Percentiles rank a stretch among this genome's conserved stretches.
phyloP scores from a whole-genome alignment of 2,797 vertebrate species.

The Alectoris magna region DNA sequence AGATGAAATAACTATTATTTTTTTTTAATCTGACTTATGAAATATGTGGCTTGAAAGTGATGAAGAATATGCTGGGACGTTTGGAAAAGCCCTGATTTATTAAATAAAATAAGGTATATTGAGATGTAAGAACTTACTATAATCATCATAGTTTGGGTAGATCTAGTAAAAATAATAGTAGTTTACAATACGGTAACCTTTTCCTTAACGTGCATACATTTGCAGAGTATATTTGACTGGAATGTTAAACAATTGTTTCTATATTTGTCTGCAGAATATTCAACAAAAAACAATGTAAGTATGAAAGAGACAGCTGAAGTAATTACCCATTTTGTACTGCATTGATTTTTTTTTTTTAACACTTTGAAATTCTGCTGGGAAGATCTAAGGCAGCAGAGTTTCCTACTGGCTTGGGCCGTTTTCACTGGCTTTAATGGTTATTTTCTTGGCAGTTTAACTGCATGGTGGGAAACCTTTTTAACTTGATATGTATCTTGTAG shows the following conservation, averaged over 20 bases:
- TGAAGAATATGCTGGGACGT: not conserved
- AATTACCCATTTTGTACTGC: not conserved
- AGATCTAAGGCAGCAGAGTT: not conserved
- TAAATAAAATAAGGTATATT: not conserved
- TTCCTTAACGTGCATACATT: constrained; percentile 89
- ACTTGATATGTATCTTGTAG: not conserved
- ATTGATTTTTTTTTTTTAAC: constrained; percentile 6
- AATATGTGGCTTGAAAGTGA: not conserved
- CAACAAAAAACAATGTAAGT: constrained; percentile 91
- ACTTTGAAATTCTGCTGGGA: not conserved
- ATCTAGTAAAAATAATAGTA: constrained; percentile 2
- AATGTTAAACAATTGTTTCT: constrained; percentile 98
- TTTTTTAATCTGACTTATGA: not conserved
- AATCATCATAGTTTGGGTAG: not conserved
- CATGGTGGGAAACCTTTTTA: not conserved
- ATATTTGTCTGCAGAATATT: constrained; percentile 91
- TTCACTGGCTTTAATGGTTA: not conserved
- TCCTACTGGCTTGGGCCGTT: not conserved
- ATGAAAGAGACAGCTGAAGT: constrained; percentile 16
- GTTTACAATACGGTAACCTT: not conserved
- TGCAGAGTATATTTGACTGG: constrained; percentile 98
- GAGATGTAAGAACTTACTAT: not conserved
- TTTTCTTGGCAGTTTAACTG: not conserved
- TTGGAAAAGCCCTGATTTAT: not conserved
- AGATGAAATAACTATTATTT: not conserved